Conservation (phyloP, 2,113 vertebrate species). For the Indicator indicator region DNA sequence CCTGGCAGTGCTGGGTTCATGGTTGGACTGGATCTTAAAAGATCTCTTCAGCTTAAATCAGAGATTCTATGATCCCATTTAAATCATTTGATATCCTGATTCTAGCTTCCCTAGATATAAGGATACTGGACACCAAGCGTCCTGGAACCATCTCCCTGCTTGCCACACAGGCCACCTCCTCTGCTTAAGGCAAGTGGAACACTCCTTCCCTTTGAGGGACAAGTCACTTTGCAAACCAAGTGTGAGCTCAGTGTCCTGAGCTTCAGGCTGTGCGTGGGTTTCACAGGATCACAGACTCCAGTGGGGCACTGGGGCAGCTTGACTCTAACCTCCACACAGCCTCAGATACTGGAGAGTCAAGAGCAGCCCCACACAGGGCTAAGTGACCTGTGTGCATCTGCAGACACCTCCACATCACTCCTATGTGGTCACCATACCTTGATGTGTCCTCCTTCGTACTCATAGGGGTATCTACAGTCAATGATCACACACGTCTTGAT, state of each 20-base stretch:
- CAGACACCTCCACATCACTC: background rate
- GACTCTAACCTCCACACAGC: rapidly evolving
- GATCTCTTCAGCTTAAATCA: background rate
- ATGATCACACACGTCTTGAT: constrained; percentile 89
- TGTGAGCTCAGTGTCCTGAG: rapidly evolving
- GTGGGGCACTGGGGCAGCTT: background rate
- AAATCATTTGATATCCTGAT: background rate
- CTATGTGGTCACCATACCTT: constrained; percentile 71
- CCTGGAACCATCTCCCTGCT: background rate
- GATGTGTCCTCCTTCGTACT: constrained; percentile 96
- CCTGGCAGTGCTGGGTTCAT: no score
- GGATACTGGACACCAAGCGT: background rate
- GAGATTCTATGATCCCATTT: no score
- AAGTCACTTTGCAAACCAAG: background rate
- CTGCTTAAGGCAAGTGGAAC: background rate
- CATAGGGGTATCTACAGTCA: constrained; percentile 95
- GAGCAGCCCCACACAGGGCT: rapidly evolving
- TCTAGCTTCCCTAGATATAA: background rate
- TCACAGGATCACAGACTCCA: background rate
- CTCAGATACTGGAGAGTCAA: rapidly evolving
- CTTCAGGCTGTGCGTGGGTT: rapidly evolving
- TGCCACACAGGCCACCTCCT: background rate
- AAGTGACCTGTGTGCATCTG: background rate
- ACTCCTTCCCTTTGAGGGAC: background rate
- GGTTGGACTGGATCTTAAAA: no score